Percentiles rank a stretch among this genome's conserved stretches.
Conservation (phyloP, 2,113 vertebrate genomes). For the Cyprinus carpio region DNA sequence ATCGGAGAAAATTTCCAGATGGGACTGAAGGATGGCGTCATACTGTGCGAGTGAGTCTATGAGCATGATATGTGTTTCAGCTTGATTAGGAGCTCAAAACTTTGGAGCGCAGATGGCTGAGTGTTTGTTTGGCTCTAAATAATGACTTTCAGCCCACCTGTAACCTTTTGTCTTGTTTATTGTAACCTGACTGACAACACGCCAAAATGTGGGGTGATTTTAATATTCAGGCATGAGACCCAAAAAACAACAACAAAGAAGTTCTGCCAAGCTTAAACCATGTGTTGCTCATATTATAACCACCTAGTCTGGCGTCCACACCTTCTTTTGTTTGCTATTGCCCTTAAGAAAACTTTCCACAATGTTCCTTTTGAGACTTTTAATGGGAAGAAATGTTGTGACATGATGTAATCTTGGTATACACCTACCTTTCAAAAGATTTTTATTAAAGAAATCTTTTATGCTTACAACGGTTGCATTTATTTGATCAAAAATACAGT, state of each 20-base stretch:
- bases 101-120: neutral
- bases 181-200: neutral
- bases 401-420: neutral
- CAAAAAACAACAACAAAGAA: neutral
- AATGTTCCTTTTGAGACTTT: neutral
- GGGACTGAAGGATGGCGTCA: conserved; percentile 86
- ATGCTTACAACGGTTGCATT: neutral
- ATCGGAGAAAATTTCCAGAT: conserved; percentile 85
- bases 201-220: neutral
- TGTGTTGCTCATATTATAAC: neutral
- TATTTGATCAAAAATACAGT: neutral
- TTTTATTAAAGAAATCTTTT: neutral
- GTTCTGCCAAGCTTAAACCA: neutral
- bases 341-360: neutral
- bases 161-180: conserved; percentile 13
- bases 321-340: neutral
- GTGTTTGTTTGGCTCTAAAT: conserved; percentile 6
- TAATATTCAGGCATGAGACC: neutral
- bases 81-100: neutral
- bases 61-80: neutral
- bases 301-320: neutral
- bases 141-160: neutral
- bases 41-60: conserved; percentile 84
- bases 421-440: neutral
- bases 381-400: neutral